Conservation (phyloP, 2,113 vertebrate species). For the Falco punctatus region DNA sequence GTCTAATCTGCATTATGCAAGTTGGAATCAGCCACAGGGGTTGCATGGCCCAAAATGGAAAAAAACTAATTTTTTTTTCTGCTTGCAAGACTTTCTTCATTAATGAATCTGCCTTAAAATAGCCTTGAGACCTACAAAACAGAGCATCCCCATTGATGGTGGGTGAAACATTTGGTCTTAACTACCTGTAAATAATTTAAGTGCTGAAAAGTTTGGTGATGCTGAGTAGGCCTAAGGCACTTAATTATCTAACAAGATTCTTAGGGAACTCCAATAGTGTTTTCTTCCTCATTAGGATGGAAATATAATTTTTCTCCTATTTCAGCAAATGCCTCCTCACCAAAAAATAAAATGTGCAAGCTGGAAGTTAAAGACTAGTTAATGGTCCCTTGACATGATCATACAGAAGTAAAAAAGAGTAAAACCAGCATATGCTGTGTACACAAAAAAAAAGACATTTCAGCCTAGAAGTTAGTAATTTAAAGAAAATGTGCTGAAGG, state of each 20-base stretch:
- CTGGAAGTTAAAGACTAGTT: slow-evolving; percentile 14
- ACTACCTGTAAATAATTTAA: slow-evolving; percentile 9
- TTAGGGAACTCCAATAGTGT: not conserved
- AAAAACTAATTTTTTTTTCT: not conserved
- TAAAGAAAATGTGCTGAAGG: not conserved
- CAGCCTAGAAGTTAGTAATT: not conserved
- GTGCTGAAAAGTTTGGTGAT: not conserved
- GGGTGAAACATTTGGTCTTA: not conserved
- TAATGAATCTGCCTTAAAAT: not conserved
- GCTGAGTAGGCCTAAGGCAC: not conserved
- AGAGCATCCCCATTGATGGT: not conserved
- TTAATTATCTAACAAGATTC: not conserved
- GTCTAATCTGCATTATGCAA: not conserved
- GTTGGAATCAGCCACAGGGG: not conserved
- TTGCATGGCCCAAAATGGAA: not conserved
- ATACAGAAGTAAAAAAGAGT: not conserved
- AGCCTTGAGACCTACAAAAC: not conserved
- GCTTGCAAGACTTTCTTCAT: not conserved
- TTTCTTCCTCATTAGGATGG: not conserved
- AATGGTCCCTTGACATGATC: not conserved
- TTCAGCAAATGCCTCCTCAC: not conserved
- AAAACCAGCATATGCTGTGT: not conserved
- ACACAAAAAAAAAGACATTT: not conserved
- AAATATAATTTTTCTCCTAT: not conserved
- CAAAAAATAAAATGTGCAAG: not conserved